These are phyloP conservation scores for Sander vitreus DNA, from an alignment of 2,113 vertebrate genomes.

Conservation along the genomic window DNA sequence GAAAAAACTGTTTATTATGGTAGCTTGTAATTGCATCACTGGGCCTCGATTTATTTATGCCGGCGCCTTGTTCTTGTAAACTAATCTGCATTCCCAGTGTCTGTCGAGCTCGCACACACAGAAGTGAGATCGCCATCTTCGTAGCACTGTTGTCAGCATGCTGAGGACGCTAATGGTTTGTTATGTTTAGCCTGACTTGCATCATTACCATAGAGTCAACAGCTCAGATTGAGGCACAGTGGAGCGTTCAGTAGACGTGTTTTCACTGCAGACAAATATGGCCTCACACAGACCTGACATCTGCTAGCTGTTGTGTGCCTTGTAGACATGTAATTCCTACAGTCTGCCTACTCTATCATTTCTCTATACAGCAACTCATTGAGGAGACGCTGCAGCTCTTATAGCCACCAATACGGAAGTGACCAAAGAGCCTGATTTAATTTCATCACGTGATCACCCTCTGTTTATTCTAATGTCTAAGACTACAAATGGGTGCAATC, in stretches of 20 bases:
- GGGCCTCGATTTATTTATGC: slow-evolving; percentile 41
- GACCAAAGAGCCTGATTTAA: background rate
- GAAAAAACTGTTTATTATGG: slow-evolving; percentile 22
- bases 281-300: slow-evolving; percentile 78
- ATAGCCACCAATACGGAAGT: slow-evolving; percentile 3
- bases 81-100: slow-evolving; percentile 66
- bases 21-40: slow-evolving; percentile 22
- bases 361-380: slow-evolving; percentile 19
- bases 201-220: slow-evolving; percentile 83
- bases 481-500: background rate
- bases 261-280: slow-evolving; percentile 74
- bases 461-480: background rate
- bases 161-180: slow-evolving; percentile 80
- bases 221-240: slow-evolving; percentile 77
- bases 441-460: background rate
- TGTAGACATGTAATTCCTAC: slow-evolving; percentile 70
- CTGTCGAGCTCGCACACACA: slow-evolving; percentile 38
- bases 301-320: slow-evolving; percentile 76
- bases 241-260: slow-evolving; percentile 68
- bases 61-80: slow-evolving; percentile 34
- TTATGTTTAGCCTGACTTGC: slow-evolving; percentile 82
- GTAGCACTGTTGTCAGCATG: slow-evolving; percentile 57
- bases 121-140: slow-evolving; percentile 63
- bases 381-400: slow-evolving; percentile 7
- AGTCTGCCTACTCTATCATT: slow-evolving; percentile 63